phyloP scores from a whole-genome alignment of 2,797 vertebrate genomes.

The Alca torda region DNA sequence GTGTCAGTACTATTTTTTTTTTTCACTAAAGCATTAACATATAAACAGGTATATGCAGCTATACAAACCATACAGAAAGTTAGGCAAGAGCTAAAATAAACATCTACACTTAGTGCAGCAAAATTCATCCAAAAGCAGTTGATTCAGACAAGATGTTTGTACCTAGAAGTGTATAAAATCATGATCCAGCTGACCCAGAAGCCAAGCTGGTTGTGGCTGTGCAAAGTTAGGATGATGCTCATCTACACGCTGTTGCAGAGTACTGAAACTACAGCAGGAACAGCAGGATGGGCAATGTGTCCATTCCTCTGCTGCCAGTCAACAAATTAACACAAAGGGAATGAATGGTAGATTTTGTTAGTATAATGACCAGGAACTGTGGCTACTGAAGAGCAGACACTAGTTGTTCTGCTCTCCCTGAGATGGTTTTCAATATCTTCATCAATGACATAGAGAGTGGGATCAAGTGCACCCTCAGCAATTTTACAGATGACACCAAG shows the following conservation, averaged over 20 bases:
- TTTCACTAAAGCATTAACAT: not conserved
- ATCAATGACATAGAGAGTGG: too few species aligned
- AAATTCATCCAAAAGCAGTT: not conserved
- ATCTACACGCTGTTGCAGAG: not conserved
- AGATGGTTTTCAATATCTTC: not conserved
- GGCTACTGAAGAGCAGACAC: not conserved
- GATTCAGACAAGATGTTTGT: not conserved
- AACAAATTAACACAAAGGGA: not conserved
- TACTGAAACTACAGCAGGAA: not conserved
- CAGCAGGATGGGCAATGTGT: not conserved
- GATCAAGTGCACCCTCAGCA: too few species aligned
- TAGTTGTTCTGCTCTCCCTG: not conserved
- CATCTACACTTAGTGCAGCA: not conserved
- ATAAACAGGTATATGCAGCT: not conserved
- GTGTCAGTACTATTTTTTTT: not conserved
- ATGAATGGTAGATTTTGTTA: not conserved
- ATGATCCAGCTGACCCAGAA: not conserved
- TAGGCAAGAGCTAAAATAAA: constrained; percentile 2
- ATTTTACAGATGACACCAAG: too few species aligned
- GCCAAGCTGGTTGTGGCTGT: not conserved
- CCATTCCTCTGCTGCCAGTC: not conserved
- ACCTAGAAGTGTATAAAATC: not conserved
- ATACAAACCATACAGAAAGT: not conserved
- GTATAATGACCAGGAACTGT: not conserved
- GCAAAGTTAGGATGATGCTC: not conserved